Evolutionary conservation across 2,113 vertebrate species (phyloP), one percentile per base, ranked within the genome.

Genomic region (Myxocyprinus asiaticus): DNA sequence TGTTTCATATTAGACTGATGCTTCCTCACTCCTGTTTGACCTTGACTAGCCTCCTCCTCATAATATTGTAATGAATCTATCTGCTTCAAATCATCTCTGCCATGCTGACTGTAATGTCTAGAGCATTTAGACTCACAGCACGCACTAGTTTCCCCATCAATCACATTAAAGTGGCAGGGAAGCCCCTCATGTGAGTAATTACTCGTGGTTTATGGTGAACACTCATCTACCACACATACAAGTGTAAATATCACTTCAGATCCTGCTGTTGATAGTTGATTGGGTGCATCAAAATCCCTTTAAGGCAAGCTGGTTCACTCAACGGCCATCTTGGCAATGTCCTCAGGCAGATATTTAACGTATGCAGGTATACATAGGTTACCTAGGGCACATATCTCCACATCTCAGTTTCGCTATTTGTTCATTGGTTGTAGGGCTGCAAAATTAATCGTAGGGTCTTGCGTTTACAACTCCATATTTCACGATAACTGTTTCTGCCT

Each of bases 1-100:
- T 1, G 22, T 33, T 33, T 33, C 22, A 33, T 33, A 33, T 33
- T 33, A 33, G 22, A 33, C 22, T 33, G 22, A 33, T 1, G 8
- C 33, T 59, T 47, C 43, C 55, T 47, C 44, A 61, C 7, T 73
- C 7, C 44, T 64, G 69, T 51, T 45, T 66, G 61, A 71, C 69
- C 67, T 77, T 80, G 62, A 71, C 44, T 11, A 47, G 55, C 50
- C 47, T 77, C 15, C 48, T 80, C 33, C 50, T 80, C 58, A 7
- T 43, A 79, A 79, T 82, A 79, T 61, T 53, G 77, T 67, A 83
- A 83, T 76, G 70, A 83, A 68, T 83, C 62, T 15, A 55, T 78
- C 50, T 72, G 7, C 53, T 79, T 79, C 67, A 76, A 62, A 81
- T 84, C n/a, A 76, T 67, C 61, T 58, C 71, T 69, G 47, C 56